A percentile compares a stretch with the other conserved stretches of the same genome.
Conservation (phyloP, 2,888 invertebrate genomes). For the Nephrotoma appendiculata region DNA sequence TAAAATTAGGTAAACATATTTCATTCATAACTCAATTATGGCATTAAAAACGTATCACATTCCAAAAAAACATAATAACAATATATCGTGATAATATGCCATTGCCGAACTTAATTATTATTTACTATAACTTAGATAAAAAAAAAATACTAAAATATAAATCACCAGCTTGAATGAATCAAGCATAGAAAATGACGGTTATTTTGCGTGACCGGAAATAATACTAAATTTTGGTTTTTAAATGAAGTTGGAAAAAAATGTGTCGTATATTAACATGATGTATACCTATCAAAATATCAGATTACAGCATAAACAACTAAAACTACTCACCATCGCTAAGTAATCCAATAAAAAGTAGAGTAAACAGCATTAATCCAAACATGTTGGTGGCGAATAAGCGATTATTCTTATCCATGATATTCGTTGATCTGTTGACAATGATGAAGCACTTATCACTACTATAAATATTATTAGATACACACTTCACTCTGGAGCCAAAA, state of each 20-base stretch:
- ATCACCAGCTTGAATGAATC: not conserved
- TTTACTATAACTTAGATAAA: not conserved
- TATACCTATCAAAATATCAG: not conserved
- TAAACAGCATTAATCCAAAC: slow-evolving; percentile 1
- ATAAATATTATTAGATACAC: not conserved
- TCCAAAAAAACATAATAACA: not conserved
- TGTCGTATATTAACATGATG: not conserved
- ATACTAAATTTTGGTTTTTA: not conserved
- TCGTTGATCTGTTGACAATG: not conserved
- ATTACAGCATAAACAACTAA: not conserved
- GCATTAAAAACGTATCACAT: not conserved
- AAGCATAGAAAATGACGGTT: not conserved
- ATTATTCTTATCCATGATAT: not conserved
- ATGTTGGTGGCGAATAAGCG: not conserved
- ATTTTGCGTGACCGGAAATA: not conserved
- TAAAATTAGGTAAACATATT: not conserved
- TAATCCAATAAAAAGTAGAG: not conserved
- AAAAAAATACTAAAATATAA: not conserved
- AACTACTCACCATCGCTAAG: not conserved
- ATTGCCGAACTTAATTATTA: not conserved
- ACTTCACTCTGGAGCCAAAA: not conserved
- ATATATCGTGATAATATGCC: not conserved
- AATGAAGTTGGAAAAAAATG: not conserved
- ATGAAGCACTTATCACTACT: not conserved
- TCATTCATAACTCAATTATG: not conserved